Conservation (phyloP, 2,888 invertebrate species). For the Apamea epomidion region DNA sequence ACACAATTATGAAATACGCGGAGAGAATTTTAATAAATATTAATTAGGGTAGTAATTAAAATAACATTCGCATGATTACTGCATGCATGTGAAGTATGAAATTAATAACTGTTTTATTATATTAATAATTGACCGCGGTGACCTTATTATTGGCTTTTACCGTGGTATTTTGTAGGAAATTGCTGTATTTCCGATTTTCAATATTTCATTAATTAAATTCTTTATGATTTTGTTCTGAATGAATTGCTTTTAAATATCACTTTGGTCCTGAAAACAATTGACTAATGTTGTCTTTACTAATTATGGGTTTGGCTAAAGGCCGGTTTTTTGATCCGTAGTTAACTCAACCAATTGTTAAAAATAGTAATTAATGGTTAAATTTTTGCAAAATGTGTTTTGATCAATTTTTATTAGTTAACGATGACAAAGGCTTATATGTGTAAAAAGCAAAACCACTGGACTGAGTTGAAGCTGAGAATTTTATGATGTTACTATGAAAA, state of each 20-base stretch:
- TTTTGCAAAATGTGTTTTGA: no score
- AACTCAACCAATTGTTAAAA: no score
- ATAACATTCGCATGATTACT: conserved; percentile 27
- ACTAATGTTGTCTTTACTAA: no score
- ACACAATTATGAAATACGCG: neutral
- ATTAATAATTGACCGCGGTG: conserved; percentile 23
- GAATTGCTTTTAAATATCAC: neutral
- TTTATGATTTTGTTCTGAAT: neutral
- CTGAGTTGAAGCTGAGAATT: no score
- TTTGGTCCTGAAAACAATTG: neutral
- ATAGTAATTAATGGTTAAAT: no score
- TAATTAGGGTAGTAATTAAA: conserved; percentile 31
- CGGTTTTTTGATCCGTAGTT: no score
- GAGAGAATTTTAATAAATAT: conserved; percentile 19
- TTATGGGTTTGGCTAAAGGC: neutral
- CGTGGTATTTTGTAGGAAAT: neutral
- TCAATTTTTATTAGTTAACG: no score
- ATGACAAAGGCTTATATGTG: no score
- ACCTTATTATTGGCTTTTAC: conserved; percentile 13
- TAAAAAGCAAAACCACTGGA: no score
- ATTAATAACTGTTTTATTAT: conserved; percentile 32
- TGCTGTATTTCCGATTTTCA: conserved; percentile 6
- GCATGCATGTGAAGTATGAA: conserved; percentile 31
- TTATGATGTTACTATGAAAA: no score
- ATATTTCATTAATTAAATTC: neutral